A percentile compares a stretch with the other conserved stretches of the same genome.
Conservation (phyloP, 2,113 vertebrate species). For the Papio anubis region DNA sequence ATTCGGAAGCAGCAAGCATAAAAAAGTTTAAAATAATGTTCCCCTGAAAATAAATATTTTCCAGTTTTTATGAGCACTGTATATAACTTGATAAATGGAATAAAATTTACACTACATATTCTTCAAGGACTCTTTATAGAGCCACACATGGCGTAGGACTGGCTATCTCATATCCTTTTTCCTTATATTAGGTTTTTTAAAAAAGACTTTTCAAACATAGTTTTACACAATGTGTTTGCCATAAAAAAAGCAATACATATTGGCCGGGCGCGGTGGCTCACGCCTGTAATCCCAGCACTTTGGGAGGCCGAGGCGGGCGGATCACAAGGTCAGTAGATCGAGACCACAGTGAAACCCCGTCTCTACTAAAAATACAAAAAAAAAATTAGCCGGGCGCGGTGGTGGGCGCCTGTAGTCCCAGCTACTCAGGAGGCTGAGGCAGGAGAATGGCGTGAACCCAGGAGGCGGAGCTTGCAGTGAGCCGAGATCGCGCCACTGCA, state of each 20-base stretch:
- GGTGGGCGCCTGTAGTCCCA: too few relatives aligned
- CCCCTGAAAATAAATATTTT: constrained; percentile 77
- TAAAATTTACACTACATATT: constrained; percentile 75
- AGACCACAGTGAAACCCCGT: too few relatives aligned
- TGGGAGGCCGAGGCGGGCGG: too few relatives aligned
- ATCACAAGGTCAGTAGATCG: too few relatives aligned
- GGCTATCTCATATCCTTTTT: neutral
- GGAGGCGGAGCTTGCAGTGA: too few relatives aligned
- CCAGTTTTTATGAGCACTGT: constrained; percentile 61
- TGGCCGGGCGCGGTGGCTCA: too few relatives aligned
- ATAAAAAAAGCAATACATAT: neutral
- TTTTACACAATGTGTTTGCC: constrained; percentile 29
- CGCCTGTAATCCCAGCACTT: too few relatives aligned
- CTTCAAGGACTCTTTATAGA: constrained; percentile 73
- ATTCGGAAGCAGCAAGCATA: constrained; percentile 66
- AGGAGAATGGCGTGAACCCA: too few relatives aligned
- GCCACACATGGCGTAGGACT: neutral
- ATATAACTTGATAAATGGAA: constrained; percentile 64
- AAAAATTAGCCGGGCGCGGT: too few relatives aligned
- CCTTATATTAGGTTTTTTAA: constrained; percentile 43
- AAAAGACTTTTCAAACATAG: constrained; percentile 1
- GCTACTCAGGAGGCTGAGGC: too few relatives aligned
- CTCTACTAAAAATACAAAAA: too few relatives aligned
- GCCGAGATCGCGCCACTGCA: too few relatives aligned
- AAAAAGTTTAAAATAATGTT: constrained; percentile 78